Percentiles rank a stretch among this genome's conserved stretches.
Conservation (phyloP, 2,888 invertebrate genomes). For the Zygogramma bicolorata region DNA sequence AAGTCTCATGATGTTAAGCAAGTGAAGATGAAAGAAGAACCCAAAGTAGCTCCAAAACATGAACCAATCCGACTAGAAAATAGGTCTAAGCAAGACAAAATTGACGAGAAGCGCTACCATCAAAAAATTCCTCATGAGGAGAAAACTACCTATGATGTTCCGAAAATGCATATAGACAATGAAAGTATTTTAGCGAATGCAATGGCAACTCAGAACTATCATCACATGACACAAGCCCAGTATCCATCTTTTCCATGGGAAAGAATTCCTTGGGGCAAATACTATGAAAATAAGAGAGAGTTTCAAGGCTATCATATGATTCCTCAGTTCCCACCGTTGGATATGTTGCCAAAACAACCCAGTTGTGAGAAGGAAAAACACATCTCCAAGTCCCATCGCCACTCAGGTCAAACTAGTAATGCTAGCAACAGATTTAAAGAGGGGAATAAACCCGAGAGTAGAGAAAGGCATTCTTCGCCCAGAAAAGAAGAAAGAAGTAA, state of each 20-base stretch:
- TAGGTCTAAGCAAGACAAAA: slow-evolving; percentile 66
- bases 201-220: slow-evolving; percentile 75
- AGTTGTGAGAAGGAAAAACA: slow-evolving; percentile 60
- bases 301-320: slow-evolving; percentile 62
- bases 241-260: slow-evolving; percentile 77
- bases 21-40: slow-evolving; percentile 65
- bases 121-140: slow-evolving; percentile 51
- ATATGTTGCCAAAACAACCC: slow-evolving; percentile 60
- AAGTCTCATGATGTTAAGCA: slow-evolving; percentile 64
- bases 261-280: slow-evolving; percentile 72
- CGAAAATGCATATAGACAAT: slow-evolving; percentile 60
- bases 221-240: slow-evolving; percentile 71
- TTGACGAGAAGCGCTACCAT: slow-evolving; percentile 61
- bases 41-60: slow-evolving; percentile 64
- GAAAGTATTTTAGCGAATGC: slow-evolving; percentile 72
- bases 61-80: slow-evolving; percentile 58
- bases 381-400: slow-evolving; percentile 57
- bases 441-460: slow-evolving; percentile 41
- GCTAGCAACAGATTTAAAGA: slow-evolving; percentile 40
- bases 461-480: slow-evolving; percentile 53
- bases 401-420: slow-evolving; percentile 49
- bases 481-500: slow-evolving; percentile 55
- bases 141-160: slow-evolving; percentile 57
- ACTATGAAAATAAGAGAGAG: slow-evolving; percentile 69
- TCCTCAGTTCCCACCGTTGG: slow-evolving; percentile 60